A percentile compares a stretch with the other conserved stretches of the same genome.
phyloP scores from a whole-genome alignment of 1,140 invertebrate species.

The Trichogramma pretiosum region DNA sequence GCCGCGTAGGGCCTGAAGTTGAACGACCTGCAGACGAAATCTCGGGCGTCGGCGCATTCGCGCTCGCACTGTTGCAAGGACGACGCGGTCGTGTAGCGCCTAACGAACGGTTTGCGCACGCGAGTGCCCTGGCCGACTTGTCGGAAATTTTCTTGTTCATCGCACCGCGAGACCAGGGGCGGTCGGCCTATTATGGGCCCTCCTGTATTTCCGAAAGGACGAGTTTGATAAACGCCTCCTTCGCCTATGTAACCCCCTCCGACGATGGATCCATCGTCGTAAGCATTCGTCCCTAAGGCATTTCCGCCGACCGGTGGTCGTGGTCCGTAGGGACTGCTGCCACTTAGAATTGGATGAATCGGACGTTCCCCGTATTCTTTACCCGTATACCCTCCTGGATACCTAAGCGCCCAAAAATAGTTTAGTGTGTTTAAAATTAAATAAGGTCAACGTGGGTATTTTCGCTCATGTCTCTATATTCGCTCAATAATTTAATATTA shows the following conservation, averaged over 20 bases:
- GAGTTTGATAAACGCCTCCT: conserved; percentile 36
- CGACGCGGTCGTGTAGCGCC: conserved; percentile 62
- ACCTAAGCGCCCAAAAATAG: background rate
- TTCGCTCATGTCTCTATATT: too few species aligned
- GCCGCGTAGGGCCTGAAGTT: conserved; percentile 62
- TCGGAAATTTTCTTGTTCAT: conserved; percentile 70
- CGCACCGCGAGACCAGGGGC: conserved; percentile 53
- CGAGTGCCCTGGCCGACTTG: conserved; percentile 67
- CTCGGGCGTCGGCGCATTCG: conserved; percentile 71
- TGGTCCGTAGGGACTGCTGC: conserved; percentile 29
- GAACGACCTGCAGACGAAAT: conserved; percentile 78
- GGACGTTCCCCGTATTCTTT: conserved; percentile 33
- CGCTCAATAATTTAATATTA: too few species aligned
- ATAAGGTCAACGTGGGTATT: too few species aligned
- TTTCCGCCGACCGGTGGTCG: conserved; percentile 34
- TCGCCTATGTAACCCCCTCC: conserved; percentile 41
- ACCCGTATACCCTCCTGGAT: conserved; percentile 27
- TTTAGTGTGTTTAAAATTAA: too few species aligned
- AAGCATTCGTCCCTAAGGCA: conserved; percentile 37
- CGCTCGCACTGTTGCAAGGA: conserved; percentile 69
- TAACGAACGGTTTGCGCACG: conserved; percentile 68
- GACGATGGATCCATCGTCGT: conserved; percentile 33
- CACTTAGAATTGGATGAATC: conserved; percentile 25
- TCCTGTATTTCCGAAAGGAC: conserved; percentile 34
- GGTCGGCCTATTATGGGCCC: conserved; percentile 42